These are phyloP conservation scores for Tetragonula carbonaria DNA, from an alignment of 2,888 invertebrate genomes.

Conservation along the genomic window DNA sequence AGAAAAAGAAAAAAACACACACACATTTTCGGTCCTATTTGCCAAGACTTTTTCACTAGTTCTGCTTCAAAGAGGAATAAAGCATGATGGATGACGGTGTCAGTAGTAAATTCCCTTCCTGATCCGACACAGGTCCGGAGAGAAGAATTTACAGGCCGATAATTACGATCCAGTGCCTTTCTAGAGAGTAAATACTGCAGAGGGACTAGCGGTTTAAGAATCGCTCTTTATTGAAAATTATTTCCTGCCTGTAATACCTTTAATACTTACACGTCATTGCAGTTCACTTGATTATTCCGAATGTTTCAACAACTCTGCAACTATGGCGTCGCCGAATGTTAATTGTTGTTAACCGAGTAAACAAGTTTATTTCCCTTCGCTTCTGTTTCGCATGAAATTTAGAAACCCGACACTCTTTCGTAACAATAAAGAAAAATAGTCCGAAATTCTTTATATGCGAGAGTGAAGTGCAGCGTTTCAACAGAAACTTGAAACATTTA, in stretches of 20 bases:
- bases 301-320: neutral
- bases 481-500: no score
- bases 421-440: neutral
- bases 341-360: neutral
- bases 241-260: neutral
- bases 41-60: conserved; percentile 32
- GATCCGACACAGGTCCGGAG: conserved; percentile 32
- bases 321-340: neutral
- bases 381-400: no score
- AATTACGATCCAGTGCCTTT: conserved; percentile 33
- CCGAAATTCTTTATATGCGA: neutral
- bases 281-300: neutral
- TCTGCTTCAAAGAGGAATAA: conserved; percentile 50
- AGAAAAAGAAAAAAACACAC: conserved; percentile 3
- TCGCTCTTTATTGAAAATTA: conserved; percentile 10
- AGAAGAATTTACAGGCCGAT: conserved; percentile 34
- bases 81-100: conserved; percentile 27
- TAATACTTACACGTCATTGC: neutral
- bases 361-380: neutral
- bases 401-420: no score
- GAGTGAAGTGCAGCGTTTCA: neutral
- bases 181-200: neutral
- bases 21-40: conserved; percentile 27
- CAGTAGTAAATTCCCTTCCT: conserved; percentile 45
- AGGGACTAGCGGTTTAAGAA: neutral